Conservation (phyloP, 2,113 vertebrate genomes). For the Pampusana beccarii region DNA sequence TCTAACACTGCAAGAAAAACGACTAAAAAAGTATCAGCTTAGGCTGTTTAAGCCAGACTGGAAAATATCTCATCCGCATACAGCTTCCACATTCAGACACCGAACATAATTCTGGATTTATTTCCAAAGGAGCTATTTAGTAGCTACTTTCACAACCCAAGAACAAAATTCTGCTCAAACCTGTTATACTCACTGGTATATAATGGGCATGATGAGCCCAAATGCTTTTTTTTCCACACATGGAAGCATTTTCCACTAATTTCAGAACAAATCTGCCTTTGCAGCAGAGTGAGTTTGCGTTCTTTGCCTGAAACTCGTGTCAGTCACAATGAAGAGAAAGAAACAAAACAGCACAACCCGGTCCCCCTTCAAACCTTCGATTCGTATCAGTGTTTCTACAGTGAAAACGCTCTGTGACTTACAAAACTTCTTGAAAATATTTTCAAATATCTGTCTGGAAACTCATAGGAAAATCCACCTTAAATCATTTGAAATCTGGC, state of each 20-base stretch:
- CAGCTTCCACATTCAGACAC: background rate
- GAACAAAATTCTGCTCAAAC: background rate
- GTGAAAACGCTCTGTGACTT: background rate
- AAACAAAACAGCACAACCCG: background rate
- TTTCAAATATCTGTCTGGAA: background rate
- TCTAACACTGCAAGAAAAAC: background rate
- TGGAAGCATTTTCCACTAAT: background rate
- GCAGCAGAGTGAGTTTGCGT: background rate
- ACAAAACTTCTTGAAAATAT: background rate
- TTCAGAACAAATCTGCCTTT: background rate
- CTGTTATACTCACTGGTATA: background rate
- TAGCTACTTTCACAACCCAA: background rate
- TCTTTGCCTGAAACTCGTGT: background rate
- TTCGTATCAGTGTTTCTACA: background rate
- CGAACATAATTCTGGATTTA: conserved; percentile 8
- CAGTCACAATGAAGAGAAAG: background rate
- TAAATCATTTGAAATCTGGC: background rate
- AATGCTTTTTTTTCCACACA: background rate
- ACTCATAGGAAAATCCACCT: background rate
- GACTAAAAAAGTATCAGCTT: background rate
- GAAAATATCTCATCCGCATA: background rate
- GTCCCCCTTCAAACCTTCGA: background rate
- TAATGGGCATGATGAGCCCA: background rate
- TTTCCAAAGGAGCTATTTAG: conserved; percentile 41
- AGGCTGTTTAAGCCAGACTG: background rate